phyloP scores from a whole-genome alignment of 1,140 invertebrate genomes.

The Bombus picipes region DNA sequence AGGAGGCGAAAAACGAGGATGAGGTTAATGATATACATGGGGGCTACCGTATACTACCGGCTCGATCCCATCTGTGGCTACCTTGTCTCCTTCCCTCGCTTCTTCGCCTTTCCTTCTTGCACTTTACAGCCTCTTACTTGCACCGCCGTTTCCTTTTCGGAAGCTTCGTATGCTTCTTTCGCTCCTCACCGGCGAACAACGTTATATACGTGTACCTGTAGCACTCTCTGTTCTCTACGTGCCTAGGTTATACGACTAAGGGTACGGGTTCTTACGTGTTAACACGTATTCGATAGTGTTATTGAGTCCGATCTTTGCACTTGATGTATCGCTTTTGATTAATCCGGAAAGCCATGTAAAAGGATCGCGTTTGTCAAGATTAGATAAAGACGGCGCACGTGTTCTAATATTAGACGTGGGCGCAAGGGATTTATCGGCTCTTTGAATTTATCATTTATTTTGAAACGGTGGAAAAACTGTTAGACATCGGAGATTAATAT shows the following conservation, averaged over 20 bases:
- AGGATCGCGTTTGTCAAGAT: constrained; percentile 20
- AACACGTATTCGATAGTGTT: constrained; percentile 40
- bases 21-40: constrained; percentile 81
- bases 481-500: background rate
- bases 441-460: constrained; percentile 8
- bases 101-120: background rate
- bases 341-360: background rate
- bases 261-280: constrained; percentile 15
- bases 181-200: constrained; percentile 39
- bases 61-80: constrained; percentile 72
- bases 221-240: background rate
- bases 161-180: constrained; percentile 34
- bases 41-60: constrained; percentile 76
- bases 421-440: background rate
- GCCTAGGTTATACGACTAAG: background rate
- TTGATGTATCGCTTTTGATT: constrained; percentile 28
- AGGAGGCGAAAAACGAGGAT: constrained; percentile 79
- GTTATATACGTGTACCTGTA: background rate
- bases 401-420: constrained; percentile 1
- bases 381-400: constrained; percentile 10
- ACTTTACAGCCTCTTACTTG: background rate
- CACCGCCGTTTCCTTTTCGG: constrained; percentile 24
- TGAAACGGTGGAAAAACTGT: background rate
- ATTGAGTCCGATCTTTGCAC: constrained; percentile 11
- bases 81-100: constrained; percentile 42